Percentiles rank a stretch among this genome's conserved stretches.
Conservation (phyloP, 2,113 vertebrate species). For the Erythrocercus mccallii region DNA sequence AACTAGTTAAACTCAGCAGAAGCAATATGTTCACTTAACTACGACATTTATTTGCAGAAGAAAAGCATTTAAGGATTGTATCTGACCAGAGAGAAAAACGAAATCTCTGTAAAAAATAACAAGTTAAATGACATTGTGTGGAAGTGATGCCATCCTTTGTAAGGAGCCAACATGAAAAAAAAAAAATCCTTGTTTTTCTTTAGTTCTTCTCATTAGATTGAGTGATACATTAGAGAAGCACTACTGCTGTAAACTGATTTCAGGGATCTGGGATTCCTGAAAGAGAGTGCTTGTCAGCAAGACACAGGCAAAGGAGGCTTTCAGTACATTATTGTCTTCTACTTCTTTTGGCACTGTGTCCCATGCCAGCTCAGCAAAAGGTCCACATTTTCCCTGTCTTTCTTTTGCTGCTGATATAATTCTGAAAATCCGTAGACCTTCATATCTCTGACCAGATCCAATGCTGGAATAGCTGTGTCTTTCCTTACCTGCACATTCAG, state of each 20-base stretch:
- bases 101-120: background rate
- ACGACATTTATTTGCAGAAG: background rate
- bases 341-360: background rate
- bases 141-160: background rate
- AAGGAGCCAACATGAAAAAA: background rate
- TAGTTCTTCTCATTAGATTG: background rate
- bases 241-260: background rate
- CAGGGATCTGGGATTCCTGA: background rate
- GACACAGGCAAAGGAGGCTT: background rate
- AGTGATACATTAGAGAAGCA: background rate
- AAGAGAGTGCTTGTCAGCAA: background rate
- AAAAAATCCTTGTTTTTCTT: background rate
- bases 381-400: background rate
- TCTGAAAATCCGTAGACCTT: background rate
- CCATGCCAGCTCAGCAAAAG: background rate
- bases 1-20: background rate
- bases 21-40: background rate
- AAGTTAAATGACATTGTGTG: background rate
- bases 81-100: background rate
- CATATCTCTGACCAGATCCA: background rate
- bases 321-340: accelerated
- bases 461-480: background rate
- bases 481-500: background rate
- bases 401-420: background rate
- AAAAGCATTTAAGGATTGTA: background rate